Conservation (phyloP, 2,888 invertebrate genomes). For the Aphelenchoides bicaudatus region DNA sequence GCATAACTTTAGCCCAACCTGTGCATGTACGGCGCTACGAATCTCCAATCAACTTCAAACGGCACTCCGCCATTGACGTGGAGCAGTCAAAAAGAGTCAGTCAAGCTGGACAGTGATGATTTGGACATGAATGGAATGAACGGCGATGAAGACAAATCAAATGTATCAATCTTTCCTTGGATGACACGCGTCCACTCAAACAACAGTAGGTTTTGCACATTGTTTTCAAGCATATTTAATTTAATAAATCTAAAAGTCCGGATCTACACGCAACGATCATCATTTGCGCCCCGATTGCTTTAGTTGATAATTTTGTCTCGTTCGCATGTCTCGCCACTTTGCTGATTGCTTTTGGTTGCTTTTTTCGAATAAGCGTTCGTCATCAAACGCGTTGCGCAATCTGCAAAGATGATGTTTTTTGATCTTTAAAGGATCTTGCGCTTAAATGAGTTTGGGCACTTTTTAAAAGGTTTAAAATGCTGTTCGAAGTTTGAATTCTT, state of each 20-base stretch:
- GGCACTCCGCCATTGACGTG: constrained; percentile 8
- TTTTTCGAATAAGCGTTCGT: no score
- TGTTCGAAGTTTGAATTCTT: no score
- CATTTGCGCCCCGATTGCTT: no score
- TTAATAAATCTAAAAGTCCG: neutral
- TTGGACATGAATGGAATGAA: constrained; percentile 8
- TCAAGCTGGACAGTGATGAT: constrained; percentile 19
- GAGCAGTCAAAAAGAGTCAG: constrained; percentile 3
- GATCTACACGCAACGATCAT: no score
- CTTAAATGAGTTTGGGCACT: no score
- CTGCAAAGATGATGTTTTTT: no score
- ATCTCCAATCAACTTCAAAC: constrained; percentile 21
- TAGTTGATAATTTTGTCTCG: no score
- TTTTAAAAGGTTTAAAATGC: no score
- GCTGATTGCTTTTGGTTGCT: no score
- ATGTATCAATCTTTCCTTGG: constrained; percentile 55
- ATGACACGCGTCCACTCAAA: constrained; percentile 60
- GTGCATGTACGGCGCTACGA: constrained; percentile 23
- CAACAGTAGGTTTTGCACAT: constrained; percentile 43
- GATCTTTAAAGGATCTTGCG: no score
- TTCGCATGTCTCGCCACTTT: no score
- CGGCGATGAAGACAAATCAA: constrained; percentile 12
- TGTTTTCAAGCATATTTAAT: neutral
- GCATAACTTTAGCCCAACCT: constrained; percentile 23
- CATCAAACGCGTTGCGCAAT: no score